These are phyloP conservation scores for Hippotragus niger DNA, from an alignment of 2,113 vertebrate genomes.

Conservation along the genomic window DNA sequence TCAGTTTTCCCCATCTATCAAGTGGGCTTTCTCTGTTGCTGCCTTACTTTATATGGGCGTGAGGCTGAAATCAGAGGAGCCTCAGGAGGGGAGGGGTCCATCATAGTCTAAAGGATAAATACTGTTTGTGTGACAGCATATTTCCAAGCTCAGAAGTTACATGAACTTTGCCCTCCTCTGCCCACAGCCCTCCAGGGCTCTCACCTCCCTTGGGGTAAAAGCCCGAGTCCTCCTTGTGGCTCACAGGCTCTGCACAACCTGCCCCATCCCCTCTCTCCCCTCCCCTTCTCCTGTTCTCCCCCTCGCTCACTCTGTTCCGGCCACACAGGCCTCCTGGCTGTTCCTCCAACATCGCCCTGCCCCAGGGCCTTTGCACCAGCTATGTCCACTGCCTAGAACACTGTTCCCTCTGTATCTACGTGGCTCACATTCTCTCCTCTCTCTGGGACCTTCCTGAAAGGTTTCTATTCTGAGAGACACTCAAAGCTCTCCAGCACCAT, in stretches of 20 bases:
- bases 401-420: not conserved
- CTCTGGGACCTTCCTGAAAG: not conserved
- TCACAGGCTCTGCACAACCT: not conserved
- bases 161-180: not conserved
- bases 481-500: not conserved
- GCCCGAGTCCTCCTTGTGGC: not conserved
- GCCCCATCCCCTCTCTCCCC: not conserved
- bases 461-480: not conserved
- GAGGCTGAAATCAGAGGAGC: not conserved
- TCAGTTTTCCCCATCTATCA: not conserved
- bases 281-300: not conserved
- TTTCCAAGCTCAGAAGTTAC: not conserved
- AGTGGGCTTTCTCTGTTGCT: not conserved
- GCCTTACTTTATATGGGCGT: not conserved
- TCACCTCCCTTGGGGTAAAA: not conserved
- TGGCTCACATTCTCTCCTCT: not conserved
- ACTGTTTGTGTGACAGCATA: not conserved
- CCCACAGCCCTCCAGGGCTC: not conserved
- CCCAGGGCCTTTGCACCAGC: not conserved
- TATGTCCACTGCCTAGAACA: not conserved
- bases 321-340: fast-evolving
- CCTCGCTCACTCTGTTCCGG: not conserved
- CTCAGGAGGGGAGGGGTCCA: not conserved
- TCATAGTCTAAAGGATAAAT: not conserved
- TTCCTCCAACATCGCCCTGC: not conserved